Evolutionary conservation across 1,140 invertebrate species (phyloP).

Genomic region (Brachionus calyciflorus): DNA sequence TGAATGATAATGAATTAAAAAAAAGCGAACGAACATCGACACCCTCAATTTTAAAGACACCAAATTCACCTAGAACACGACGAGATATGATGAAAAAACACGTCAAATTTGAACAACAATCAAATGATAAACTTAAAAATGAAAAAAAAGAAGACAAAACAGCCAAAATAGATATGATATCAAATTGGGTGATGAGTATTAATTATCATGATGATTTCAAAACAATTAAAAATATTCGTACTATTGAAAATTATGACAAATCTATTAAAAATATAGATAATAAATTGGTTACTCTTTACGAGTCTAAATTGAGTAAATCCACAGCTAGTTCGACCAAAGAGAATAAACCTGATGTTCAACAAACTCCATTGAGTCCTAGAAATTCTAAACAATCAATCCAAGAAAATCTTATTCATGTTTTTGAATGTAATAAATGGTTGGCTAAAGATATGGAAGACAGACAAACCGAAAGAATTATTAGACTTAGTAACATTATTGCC

Average conservation of each 20-base stretch:
- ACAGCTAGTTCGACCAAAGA: not conserved
- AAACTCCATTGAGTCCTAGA: too few relatives aligned
- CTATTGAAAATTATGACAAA: slow-evolving; percentile 32
- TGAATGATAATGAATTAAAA: not conserved
- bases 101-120: slow-evolving; percentile 40
- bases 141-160: not conserved
- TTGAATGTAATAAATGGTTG: slow-evolving; percentile 58
- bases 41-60: slow-evolving; percentile 20
- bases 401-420: slow-evolving; percentile 58
- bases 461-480: slow-evolving; percentile 55
- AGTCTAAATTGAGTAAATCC: not conserved
- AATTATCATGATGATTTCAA: not conserved
- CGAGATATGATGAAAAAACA: slow-evolving; percentile 31
- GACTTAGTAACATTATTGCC: slow-evolving; percentile 53
- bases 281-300: slow-evolving; percentile 49
- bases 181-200: slow-evolving; percentile 29
- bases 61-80: slow-evolving; percentile 5
- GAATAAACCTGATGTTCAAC: not conserved
- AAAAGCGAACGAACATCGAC: not conserved
- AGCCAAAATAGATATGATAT: slow-evolving; percentile 33
- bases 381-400: slow-evolving; percentile 56
- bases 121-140: not conserved
- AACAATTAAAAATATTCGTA: not conserved
- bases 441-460: slow-evolving; percentile 57
- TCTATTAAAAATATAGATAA: not conserved